Evolutionary conservation across 2,113 vertebrate species (phyloP), one percentile per base, ranked within the genome.

Genomic region (Neoarius graeffei): DNA sequence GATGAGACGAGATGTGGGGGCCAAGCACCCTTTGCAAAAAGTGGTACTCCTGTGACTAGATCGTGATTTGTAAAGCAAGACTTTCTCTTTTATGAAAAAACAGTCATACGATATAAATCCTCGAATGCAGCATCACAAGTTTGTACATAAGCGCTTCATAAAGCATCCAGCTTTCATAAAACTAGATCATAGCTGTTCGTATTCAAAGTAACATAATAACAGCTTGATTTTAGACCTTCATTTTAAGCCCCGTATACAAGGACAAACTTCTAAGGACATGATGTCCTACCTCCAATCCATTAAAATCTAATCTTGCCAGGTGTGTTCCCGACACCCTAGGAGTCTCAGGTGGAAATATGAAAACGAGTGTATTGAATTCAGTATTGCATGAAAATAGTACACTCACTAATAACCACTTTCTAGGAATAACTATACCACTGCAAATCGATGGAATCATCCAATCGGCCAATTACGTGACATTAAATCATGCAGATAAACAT

Each of bases 221-320:
- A 71, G 84, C 77, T 83, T 77, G 13, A 30, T 17, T 27, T 77
- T 60, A 57, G 71, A 71, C 74, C 76, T 76, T 9, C 0, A 52
- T 64, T 27, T 52, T 60, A 35, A 84, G 20, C 20, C 60, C 7
- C 73, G 17, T 14, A 17, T 71, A 79, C 73, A 76, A 90, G 85
- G 85, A 88, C 87, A 88, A 79, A 79, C 60, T 50, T 64, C 27
- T 64, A 42, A 86, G 85, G 81, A 86, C 81, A 79, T 25, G 13
- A 50, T 87, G 82, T 73, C 76, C 76, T 76, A 85, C 77, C 66
- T 84, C 8, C 83, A 88, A 81, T 85, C 87, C 76, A 87, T 81
- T 89, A 54, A 87, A 81, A 89, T 27, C 62, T 54, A 82, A 86
- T 76, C 71, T 48, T 50, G 13, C 59, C 30, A 83, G 15, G 35